Evolutionary conservation across 1,140 invertebrate species (phyloP).

Genomic region (Andrena cerasifolii): DNA sequence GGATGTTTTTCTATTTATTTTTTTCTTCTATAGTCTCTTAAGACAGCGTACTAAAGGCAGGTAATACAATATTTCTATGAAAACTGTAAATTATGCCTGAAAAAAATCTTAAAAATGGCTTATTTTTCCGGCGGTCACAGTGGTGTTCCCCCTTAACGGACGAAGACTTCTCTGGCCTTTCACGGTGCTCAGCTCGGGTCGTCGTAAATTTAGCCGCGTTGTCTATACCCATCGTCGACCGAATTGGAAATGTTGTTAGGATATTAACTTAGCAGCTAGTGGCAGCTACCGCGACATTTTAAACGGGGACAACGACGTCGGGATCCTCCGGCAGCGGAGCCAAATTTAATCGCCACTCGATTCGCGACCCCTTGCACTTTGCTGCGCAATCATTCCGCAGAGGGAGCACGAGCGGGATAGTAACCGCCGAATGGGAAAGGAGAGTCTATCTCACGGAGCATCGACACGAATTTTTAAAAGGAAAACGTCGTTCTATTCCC

Average conservation of each 20-base stretch:
- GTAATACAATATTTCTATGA: too few species aligned
- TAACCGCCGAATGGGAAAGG: background rate
- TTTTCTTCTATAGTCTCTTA: too few species aligned
- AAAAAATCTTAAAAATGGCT: too few species aligned
- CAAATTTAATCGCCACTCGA: constrained; percentile 2
- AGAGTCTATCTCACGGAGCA: constrained; percentile 24
- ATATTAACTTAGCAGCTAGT: background rate
- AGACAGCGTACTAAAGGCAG: too few species aligned
- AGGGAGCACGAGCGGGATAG: background rate
- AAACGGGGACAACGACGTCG: background rate
- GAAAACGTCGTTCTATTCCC: background rate
- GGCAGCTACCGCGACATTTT: background rate
- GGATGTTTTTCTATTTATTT: too few species aligned
- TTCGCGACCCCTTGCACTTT: background rate
- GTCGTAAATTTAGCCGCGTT: background rate
- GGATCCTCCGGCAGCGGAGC: background rate
- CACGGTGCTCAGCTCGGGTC: background rate
- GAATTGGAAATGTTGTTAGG: background rate
- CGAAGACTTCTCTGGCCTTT: too few species aligned
- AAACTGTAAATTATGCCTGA: too few species aligned
- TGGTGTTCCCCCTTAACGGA: too few species aligned
- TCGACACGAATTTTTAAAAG: constrained; percentile 36
- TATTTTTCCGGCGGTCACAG: too few species aligned
- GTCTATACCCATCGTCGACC: background rate
- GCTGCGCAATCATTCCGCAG: background rate